These are phyloP conservation scores for Papilio polytes DNA, from an alignment of 1,140 invertebrate species.

Conservation along the genomic window DNA sequence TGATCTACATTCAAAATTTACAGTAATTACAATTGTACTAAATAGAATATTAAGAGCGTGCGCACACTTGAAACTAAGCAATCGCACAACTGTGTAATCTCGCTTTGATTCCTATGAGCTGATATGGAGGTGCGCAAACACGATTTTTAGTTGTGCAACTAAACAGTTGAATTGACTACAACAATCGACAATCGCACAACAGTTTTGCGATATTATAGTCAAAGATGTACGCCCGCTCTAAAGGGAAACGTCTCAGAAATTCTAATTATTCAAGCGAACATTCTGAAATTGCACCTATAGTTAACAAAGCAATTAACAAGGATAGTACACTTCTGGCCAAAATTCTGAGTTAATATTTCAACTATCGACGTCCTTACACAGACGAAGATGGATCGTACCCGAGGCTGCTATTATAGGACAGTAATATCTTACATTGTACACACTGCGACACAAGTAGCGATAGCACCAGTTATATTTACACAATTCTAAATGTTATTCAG, in stretches of 20 bases:
- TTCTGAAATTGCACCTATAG: conserved; percentile 14
- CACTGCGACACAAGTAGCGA: neutral
- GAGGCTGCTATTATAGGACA: conserved; percentile 38
- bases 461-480: neutral
- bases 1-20: too few species aligned
- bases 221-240: neutral
- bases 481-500: conserved; percentile 16
- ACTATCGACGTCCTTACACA: conserved; percentile 34
- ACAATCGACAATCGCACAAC: too few species aligned
- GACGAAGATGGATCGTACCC: conserved; percentile 37
- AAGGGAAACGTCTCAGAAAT: neutral
- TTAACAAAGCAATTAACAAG: conserved; percentile 22
- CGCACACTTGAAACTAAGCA: too few species aligned
- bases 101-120: too few species aligned
- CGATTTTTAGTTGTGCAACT: too few species aligned
- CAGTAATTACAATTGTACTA: too few species aligned
- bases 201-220: too few species aligned
- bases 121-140: too few species aligned
- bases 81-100: too few species aligned
- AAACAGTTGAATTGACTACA: too few species aligned
- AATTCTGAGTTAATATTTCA: conserved; percentile 36
- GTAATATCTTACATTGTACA: conserved; percentile 32
- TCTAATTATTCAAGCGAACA: conserved; percentile 4
- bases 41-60: too few species aligned
- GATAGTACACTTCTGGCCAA: neutral